Base-by-base conservation (phyloP, 2,113 vertebrate species). In the Ptilonorhynchus violaceus region DNA sequence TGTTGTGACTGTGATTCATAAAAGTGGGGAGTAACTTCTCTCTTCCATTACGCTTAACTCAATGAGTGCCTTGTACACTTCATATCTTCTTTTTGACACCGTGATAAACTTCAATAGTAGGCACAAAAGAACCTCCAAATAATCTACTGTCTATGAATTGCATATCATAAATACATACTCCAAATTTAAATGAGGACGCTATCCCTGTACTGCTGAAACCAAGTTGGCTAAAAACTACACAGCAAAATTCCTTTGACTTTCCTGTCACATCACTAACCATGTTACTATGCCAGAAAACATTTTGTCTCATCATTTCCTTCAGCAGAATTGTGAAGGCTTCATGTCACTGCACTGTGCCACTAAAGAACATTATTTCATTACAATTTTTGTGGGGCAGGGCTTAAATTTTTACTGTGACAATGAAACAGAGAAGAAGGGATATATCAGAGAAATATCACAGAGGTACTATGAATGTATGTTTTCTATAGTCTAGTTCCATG, bases 1-100 rank as follows among this genome's bases (percentile, higher is more conserved):
- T 63, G 31, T 73, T 94, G 72, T 47, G 82, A 72, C 30, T 55
- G 35, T 37, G 49, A 66, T 78, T 92, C 72, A 49, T 83, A 83
- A 69, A 84, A 89, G 24, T 37, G 9, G 13, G 28, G 22, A 73
- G 15, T 56, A 75, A 37, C 14, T 64, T 85, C 68, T 66, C 24
- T 63, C 20, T 83, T 92, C 42, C 33, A 15, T 73, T 69, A 27
- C 22, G 12, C 11, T 88, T 90, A 86, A 78, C 35, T 87, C 88
- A 42, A 27, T 80, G 52, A 79, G 25, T 63, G 24, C 35, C 35
- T 41, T 9, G 4, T 79, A 41, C 27, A 64, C 23, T 70, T 80
- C 63, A 6, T 66, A 25, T 53, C 20, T 63, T 72, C 31, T 74
- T 80, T 68, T 83, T 66, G 33, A 23, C 31, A 46, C 10, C 6